phyloP scores from a whole-genome alignment of 2,113 vertebrate genomes.

The Blennius ocellaris region DNA sequence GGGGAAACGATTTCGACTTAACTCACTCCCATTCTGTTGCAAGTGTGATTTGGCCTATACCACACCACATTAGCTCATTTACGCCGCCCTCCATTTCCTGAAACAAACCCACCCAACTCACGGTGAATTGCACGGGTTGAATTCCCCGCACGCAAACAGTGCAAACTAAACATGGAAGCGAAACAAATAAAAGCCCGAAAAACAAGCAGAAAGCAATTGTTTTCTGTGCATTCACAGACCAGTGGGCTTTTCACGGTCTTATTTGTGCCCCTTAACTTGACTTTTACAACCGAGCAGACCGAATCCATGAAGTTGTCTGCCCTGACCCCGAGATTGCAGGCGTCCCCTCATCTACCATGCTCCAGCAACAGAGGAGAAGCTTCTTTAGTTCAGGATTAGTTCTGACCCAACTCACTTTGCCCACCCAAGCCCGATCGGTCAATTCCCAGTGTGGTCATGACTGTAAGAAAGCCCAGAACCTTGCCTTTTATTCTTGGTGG shows the following conservation, averaged over 20 bases:
- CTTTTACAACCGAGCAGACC: conserved; percentile 51
- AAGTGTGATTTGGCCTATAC: conserved; percentile 53
- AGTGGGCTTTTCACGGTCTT: conserved; percentile 31
- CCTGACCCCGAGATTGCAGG: conserved; percentile 31
- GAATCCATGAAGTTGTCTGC: conserved; percentile 48
- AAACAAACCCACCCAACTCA: conserved; percentile 28
- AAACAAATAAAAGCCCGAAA: conserved; percentile 32
- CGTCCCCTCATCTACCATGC: conserved; percentile 28
- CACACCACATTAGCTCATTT: conserved; percentile 50
- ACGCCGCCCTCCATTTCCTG: background rate
- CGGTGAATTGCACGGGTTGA: conserved; percentile 32
- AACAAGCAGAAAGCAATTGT: conserved; percentile 41
- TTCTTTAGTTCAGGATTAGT: conserved; percentile 71
- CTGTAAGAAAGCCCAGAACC: conserved; percentile 40
- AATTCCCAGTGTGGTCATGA: conserved; percentile 58
- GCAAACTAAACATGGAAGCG: conserved; percentile 40
- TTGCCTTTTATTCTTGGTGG: conserved; percentile 35
- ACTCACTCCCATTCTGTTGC: conserved; percentile 31
- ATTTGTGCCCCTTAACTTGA: conserved; percentile 48
- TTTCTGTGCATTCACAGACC: conserved; percentile 48
- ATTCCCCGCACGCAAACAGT: background rate
- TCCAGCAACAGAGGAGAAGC: conserved; percentile 35
- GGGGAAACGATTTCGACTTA: conserved; percentile 42
- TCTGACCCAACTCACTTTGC: conserved; percentile 58
- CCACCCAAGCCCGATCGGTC: conserved; percentile 48